Conservation (phyloP, 2,113 vertebrate genomes). For the Siphamia tubifer region DNA sequence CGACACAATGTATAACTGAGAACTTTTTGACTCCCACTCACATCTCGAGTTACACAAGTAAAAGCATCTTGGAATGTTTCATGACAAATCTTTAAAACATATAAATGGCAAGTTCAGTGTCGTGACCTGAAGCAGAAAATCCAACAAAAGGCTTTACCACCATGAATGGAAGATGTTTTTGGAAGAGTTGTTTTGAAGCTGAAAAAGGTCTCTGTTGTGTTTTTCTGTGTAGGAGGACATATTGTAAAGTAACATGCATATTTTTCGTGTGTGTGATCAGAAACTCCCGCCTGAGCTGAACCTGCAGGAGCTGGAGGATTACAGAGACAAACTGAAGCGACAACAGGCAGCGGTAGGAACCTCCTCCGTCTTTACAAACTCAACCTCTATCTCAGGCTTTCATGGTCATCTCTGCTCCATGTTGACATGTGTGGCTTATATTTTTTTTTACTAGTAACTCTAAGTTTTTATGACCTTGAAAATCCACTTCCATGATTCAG, state of each 20-base stretch:
- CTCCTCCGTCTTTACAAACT: background rate
- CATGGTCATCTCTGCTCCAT: no score
- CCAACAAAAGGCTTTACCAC: no score
- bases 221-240: background rate
- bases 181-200: background rate
- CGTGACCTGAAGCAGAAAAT: no score
- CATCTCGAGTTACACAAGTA: background rate
- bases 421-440: no score
- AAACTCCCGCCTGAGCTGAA: slow-evolving; percentile 92
- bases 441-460: no score
- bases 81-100: background rate
- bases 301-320: slow-evolving; percentile 93
- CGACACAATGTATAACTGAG: no score
- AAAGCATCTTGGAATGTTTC: background rate
- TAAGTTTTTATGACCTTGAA: no score
- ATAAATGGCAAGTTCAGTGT: background rate
- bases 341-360: slow-evolving; percentile 94
- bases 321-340: slow-evolving; percentile 92
- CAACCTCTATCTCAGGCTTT: background rate
- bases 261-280: slow-evolving; percentile 74
- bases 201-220: background rate
- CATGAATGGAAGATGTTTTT: no score
- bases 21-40: no score
- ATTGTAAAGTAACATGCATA: background rate
- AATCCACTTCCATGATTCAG: no score